Evolutionary conservation across 2,113 vertebrate species (phyloP), one percentile per base, ranked within the genome.

Genomic region (Charadrius vociferus): DNA sequence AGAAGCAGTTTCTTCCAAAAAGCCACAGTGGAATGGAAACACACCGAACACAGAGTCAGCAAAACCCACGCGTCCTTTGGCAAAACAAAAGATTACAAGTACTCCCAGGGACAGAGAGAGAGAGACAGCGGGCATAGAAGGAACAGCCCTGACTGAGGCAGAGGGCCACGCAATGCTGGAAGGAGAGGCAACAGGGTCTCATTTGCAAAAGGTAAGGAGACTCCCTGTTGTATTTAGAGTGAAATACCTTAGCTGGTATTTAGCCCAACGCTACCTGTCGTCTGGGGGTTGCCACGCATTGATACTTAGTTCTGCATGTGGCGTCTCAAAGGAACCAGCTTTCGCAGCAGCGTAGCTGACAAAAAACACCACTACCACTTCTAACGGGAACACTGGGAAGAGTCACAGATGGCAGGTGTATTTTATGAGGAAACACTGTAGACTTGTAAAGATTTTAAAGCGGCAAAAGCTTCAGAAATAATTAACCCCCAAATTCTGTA

Each of bases 121-220:
- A 39, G 45, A 4, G 0, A 12, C 1, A 4, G 10, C 52, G 8
- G 49, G 68, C 6, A 14, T 1, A 8, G 49, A 49, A 61, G 75
- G 73, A 19, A 4, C 81, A 26, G 61, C 84, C 34, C 7, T 0
- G 10, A 49, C 14, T 0, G 3, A 8, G 15, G 36, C 41, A 26
- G 65, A n/a, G 9, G 24, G 37, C 21, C 6, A 1, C 0, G 52
- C 52, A 7, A 9, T 0, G 6, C 39, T 7, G 2, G 77, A 41
- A n/a, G 39, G 8, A 58, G 34, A 62, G 23, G 85, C 74, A 6
- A 10, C 16, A 9, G 43, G n/a, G n/a, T 39, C 72, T 24, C 30
- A 16, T 2, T 41, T 21, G 11, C 77, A 66, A 75, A 95, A 98
- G 98, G 98, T 98, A 90, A 96, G 94, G 50, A 36, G 24, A 23